A percentile compares a stretch with the other conserved stretches of the same genome.
phyloP scores from a whole-genome alignment of 2,888 invertebrate genomes.

The Oligia strigilis region DNA sequence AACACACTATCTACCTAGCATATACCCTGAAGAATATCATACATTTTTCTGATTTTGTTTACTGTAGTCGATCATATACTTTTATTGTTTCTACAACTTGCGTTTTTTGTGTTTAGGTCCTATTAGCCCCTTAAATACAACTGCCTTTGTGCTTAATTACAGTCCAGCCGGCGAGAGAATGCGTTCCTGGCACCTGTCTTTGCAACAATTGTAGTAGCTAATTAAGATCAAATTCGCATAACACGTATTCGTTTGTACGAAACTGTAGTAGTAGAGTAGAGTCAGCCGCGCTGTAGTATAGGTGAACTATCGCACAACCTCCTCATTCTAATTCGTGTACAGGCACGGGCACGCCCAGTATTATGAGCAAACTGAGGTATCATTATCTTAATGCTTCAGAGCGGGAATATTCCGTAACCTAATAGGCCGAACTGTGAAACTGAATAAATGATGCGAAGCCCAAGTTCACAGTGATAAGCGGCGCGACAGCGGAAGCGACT shows the following conservation, averaged over 20 bases:
- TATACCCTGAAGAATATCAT: too few relatives aligned
- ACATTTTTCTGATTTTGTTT: too few relatives aligned
- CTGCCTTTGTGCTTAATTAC: conserved; percentile 24
- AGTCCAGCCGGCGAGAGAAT: neutral
- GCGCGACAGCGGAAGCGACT: conserved; percentile 36
- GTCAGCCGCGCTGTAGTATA: neutral
- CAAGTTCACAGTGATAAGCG: conserved; percentile 29
- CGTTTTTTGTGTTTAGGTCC: too few relatives aligned
- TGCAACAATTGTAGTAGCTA: neutral
- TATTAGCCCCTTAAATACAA: neutral
- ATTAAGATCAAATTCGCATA: neutral
- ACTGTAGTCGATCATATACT: too few relatives aligned
- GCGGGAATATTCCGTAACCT: conserved; percentile 73
- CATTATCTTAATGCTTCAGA: conserved; percentile 75
- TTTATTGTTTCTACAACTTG: too few relatives aligned
- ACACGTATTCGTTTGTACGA: neutral
- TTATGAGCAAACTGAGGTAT: conserved; percentile 66
- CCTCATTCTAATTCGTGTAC: conserved; percentile 57
- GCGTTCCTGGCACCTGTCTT: neutral
- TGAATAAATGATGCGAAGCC: conserved; percentile 74
- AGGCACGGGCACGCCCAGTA: conserved; percentile 49
- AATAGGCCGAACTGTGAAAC: conserved; percentile 75
- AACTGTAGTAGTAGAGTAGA: neutral
- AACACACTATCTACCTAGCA: too few relatives aligned
- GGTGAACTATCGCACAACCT: conserved; percentile 5